Conservation (phyloP, 2,797 vertebrate genomes). For the Smutsia gigantea region DNA sequence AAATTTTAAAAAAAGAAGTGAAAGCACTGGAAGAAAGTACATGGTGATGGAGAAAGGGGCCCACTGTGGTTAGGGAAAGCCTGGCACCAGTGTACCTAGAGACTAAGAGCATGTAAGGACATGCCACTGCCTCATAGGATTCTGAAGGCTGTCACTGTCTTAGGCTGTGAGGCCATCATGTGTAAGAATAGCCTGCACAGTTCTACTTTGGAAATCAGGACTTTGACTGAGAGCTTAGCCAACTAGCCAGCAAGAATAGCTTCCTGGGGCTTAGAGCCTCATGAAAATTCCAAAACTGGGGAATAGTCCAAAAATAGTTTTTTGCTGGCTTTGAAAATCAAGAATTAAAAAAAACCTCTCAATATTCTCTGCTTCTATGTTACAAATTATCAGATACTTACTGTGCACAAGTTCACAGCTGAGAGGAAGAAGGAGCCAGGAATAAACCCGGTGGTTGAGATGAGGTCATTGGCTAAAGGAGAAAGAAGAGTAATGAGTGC, state of each 20-base stretch:
- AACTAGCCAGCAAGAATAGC: slow-evolving; percentile 56
- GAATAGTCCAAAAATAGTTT: background rate
- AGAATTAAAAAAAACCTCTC: background rate
- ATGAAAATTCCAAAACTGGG: slow-evolving; percentile 60
- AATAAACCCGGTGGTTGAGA: background rate
- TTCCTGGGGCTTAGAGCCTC: slow-evolving; percentile 40
- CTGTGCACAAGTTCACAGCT: background rate
- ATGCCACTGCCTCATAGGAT: background rate
- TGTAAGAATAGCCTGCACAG: slow-evolving; percentile 38
- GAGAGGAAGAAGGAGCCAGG: background rate
- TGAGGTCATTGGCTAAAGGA: background rate
- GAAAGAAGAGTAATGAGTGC: background rate
- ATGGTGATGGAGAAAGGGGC: background rate
- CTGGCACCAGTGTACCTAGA: background rate
- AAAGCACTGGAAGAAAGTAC: background rate
- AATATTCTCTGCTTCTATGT: slow-evolving; percentile 28
- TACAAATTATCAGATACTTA: slow-evolving; percentile 19
- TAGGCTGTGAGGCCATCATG: slow-evolving; percentile 10
- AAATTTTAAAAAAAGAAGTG: background rate
- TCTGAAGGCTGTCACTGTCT: background rate
- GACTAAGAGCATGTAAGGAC: slow-evolving; percentile 23
- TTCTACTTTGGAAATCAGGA: slow-evolving; percentile 45
- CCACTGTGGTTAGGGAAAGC: too few species aligned
- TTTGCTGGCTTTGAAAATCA: slow-evolving; percentile 51
- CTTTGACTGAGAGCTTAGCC: slow-evolving; percentile 7